A percentile compares a stretch with the other conserved stretches of the same genome.
phyloP scores from a whole-genome alignment of 53 echinoderm and acorn worm species.

The Echinometra lucunter region DNA sequence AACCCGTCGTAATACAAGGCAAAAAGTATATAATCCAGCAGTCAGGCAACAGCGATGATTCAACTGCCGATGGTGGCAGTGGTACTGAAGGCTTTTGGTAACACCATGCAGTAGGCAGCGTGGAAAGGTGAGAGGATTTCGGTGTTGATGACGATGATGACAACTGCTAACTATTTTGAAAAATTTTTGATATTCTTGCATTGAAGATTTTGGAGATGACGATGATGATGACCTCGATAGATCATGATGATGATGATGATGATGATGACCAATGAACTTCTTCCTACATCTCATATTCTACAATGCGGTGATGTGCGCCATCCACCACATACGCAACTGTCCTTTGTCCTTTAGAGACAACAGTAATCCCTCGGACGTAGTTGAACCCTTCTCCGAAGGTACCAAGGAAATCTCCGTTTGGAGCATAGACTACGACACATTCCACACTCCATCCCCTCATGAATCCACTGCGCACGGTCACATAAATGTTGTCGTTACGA shows the following conservation, averaged over 20 bases:
- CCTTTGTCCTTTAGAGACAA: slow-evolving; percentile 44
- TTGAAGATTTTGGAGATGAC: too few species aligned
- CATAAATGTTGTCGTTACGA: slow-evolving; percentile 69
- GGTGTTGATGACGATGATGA: neutral
- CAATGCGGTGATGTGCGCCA: slow-evolving; percentile 53
- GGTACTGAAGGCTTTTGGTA: too few species aligned
- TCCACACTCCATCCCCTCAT: slow-evolving; percentile 57
- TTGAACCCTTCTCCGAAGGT: slow-evolving; percentile 69
- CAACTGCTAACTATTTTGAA: too few species aligned
- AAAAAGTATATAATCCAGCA: too few species aligned
- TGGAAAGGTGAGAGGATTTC: too few species aligned
- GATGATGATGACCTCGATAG: too few species aligned
- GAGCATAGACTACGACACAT: slow-evolving; percentile 69
- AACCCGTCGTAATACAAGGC: too few species aligned
- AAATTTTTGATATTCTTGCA: neutral
- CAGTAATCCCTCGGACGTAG: slow-evolving; percentile 69
- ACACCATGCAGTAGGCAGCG: too few species aligned
- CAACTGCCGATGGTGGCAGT: too few species aligned
- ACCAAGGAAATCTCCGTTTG: too few species aligned
- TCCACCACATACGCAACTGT: slow-evolving; percentile 69
- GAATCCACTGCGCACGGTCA: slow-evolving; percentile 67
- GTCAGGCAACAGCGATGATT: too few species aligned
- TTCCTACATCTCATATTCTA: slow-evolving; percentile 65
- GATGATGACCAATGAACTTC: neutral
- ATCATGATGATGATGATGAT: neutral